Evolutionary conservation across 2,888 invertebrate genomes (phyloP).

Genomic region (Parnassius smintheus): DNA sequence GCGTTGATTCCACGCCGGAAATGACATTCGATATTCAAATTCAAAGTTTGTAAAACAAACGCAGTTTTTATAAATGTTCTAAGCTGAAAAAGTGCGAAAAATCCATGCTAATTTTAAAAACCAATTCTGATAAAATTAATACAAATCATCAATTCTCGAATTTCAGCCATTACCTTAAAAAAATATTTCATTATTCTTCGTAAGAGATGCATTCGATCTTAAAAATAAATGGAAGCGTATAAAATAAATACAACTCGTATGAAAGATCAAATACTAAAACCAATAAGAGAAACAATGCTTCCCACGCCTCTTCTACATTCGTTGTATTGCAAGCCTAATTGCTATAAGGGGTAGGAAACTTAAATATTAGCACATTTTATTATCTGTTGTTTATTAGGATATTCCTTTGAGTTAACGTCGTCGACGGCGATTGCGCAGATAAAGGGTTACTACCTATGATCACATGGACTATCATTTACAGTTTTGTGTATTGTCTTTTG

Average conservation of each 20-base stretch:
- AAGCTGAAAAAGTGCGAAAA: too few species aligned
- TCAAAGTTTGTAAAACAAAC: too few species aligned
- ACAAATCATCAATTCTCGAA: too few species aligned
- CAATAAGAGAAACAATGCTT: slow-evolving; percentile 14
- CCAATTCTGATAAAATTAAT: too few species aligned
- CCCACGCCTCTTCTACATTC: slow-evolving; percentile 29
- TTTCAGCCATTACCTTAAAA: too few species aligned
- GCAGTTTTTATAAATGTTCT: too few species aligned
- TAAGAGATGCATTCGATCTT: too few species aligned
- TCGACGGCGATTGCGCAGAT: slow-evolving; percentile 50
- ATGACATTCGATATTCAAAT: too few species aligned
- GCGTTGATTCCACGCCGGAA: too few species aligned
- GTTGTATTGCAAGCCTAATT: slow-evolving; percentile 43
- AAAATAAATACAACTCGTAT: neutral
- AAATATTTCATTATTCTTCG: too few species aligned
- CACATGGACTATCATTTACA: slow-evolving; percentile 19
- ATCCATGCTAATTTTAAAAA: too few species aligned
- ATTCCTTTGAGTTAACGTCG: slow-evolving; percentile 60
- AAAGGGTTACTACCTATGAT: slow-evolving; percentile 44
- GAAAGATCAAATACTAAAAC: neutral
- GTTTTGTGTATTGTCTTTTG: slow-evolving; percentile 24
- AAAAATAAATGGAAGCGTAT: neutral
- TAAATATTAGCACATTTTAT: slow-evolving; percentile 72
- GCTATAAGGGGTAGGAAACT: slow-evolving; percentile 54
- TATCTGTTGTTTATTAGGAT: slow-evolving; percentile 56